These are phyloP conservation scores for Pachypsylla venusta DNA, from an alignment of 1,140 invertebrate species.

Conservation along the genomic window DNA sequence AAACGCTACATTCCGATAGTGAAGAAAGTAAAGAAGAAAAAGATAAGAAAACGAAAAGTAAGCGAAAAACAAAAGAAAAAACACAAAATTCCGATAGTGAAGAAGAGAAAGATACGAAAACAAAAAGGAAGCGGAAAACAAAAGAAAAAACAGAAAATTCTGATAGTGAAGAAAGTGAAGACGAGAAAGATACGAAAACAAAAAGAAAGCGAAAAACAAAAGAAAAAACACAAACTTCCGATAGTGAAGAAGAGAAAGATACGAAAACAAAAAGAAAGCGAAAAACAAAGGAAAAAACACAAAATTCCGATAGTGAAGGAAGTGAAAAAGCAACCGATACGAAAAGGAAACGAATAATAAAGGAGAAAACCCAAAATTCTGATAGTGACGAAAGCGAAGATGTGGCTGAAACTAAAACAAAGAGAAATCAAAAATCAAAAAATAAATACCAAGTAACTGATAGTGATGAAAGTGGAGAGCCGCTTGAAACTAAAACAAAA, in stretches of 20 bases:
- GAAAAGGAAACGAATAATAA: not conserved
- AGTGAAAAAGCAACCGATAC: too few relatives aligned
- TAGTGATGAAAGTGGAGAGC: too few relatives aligned
- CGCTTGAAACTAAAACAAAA: too few relatives aligned
- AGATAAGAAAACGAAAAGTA: slow-evolving; percentile 21
- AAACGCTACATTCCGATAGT: too few relatives aligned
- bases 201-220: slow-evolving; percentile 3
- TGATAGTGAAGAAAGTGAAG: slow-evolving; percentile 19
- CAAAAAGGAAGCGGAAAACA: slow-evolving; percentile 28
- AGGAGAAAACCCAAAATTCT: not conserved
- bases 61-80: slow-evolving; percentile 23
- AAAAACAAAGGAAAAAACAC: too few relatives aligned
- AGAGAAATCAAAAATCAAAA: too few relatives aligned
- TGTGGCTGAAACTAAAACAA: too few relatives aligned
- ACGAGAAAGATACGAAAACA: slow-evolving; percentile 11
- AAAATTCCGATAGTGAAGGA: too few relatives aligned
- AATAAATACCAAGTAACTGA: too few relatives aligned
- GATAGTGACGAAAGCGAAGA: too few relatives aligned
- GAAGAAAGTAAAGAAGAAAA: not conserved
- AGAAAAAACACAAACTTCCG: not conserved
- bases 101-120: slow-evolving; percentile 31
- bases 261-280: too few relatives aligned
- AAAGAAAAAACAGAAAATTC: slow-evolving; percentile 25
- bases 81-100: slow-evolving; percentile 18
- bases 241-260: too few relatives aligned